Evolutionary conservation across 1,140 invertebrate species (phyloP), one percentile per base, ranked within the genome.

Genomic region (Cyclargus thomasi): DNA sequence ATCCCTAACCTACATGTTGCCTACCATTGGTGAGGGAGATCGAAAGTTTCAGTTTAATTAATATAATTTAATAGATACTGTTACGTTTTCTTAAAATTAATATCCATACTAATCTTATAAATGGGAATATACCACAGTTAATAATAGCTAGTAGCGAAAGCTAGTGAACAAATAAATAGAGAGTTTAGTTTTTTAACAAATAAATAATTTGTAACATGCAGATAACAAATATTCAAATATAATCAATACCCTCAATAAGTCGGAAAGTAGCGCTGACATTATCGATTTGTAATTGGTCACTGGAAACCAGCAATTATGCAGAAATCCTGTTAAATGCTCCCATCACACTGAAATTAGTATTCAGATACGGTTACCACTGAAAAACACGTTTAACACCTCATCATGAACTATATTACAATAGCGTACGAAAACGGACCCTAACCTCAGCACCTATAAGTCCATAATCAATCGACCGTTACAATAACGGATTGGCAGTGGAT

Each of bases 381-480:
- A 59, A 59, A 59, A 59, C 55, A 55, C 18, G 55, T 21, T 59
- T 20, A 59, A 21, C 17, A 59, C 55, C 20, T 47, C 39, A 55
- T 17, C 53, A 59, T 21, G 55, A 11, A 59, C 11, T 47, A 14
- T 47, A 16, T 14, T 47, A 59, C 17, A 59, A 55, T 20, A n/a
- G 4, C 18, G 21, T 10, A 7, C 0, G 6, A 80, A 78, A 70
- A 68, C 71, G 70, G 55, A 74, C 76, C 72, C 72, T 81, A 77
- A 71, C n/a, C 5, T n/a, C 8, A 21, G 18, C 21, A 7, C 11
- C 0, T 69, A 75, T 76, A 75, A 75, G 73, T 65, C 57, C 67
- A 74, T 77, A 74, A 67, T 74, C 35, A 66, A 14, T 64, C 39
- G 64, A 62, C 67, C 59, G 10, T 62, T 53, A 72, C 18, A 47